phyloP scores from a whole-genome alignment of 1,140 invertebrate genomes.

The Anoplolepis gracilipes region DNA sequence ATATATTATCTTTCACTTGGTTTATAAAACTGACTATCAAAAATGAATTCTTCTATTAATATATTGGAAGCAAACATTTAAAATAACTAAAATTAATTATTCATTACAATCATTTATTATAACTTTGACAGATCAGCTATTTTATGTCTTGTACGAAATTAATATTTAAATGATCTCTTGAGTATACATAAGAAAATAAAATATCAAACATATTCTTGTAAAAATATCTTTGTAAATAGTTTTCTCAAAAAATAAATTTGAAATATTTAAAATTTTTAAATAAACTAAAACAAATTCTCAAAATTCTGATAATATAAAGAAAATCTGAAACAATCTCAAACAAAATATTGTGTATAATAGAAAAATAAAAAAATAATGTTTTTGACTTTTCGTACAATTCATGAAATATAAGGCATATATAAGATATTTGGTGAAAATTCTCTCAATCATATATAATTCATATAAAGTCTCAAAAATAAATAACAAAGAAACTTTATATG shows the following conservation, averaged over 20 bases:
- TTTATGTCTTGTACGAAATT: conserved; percentile 4
- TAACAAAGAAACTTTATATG: not conserved
- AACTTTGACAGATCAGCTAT: not conserved
- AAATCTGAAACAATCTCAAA: not conserved
- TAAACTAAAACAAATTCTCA: conserved; percentile 18
- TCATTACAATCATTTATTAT: conserved; percentile 18
- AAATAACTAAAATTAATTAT: conserved; percentile 4
- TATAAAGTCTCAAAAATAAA: conserved; percentile 2
- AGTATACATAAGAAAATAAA: not conserved
- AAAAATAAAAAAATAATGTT: conserved; percentile 1
- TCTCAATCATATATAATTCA: not conserved
- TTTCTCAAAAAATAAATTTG: conserved; percentile 17
- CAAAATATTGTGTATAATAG: conserved; percentile 3
- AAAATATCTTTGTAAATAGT: not conserved
- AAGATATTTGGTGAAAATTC: not conserved
- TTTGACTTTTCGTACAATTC: not conserved
- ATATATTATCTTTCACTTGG: conserved; percentile 5
- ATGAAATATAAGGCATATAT: conserved; percentile 18
- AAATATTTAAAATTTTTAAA: conserved; percentile 34
- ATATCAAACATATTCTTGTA: not conserved
- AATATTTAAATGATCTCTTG: conserved; percentile 4
- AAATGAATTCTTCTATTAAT: not conserved
- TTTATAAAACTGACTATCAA: conserved; percentile 1
- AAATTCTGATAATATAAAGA: not conserved
- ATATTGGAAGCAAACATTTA: not conserved